Base-by-base conservation (phyloP, 1,140 invertebrate species). In the Lordiphosa clarofinis region DNA sequence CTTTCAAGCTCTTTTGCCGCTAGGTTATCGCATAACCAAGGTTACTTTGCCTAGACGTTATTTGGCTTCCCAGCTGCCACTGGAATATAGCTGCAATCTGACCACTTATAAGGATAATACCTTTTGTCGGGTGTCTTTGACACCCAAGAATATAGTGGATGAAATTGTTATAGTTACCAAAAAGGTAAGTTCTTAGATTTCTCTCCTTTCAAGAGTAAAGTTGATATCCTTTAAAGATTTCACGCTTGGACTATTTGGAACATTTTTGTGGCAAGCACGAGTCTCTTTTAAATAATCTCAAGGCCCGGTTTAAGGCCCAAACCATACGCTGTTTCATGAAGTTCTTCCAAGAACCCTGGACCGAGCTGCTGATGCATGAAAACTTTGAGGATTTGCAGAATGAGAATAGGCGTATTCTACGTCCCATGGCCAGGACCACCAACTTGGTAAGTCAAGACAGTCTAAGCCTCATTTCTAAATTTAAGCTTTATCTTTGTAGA, bases 111-210 rank as follows among this genome's bases (percentile, higher is more conserved):
- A 57, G 3, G 10, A 79, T 0, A 7, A 73, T 0, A 79, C 63
- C n/a, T 88, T 87, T 40, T 75, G 63, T 15, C 73, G 86, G 1
- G 62, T 88, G 7, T 50, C 42, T 4, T 37, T 88, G 10, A 54
- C 64, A 0, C 35, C 13, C 10, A 68, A 52, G 1, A 58, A 48
- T 38, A 44, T 84, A 3, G 73, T 88, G 7, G 73, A 84, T n/a
- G 86, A 88, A 49, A 86, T 88, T 8, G 70, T 82, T 10, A 50
- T 82, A 8, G 76, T 88, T 3, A 71, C 67, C 4, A 72, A 82
- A 28, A 5, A 42, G 8, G 86, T 87, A 21, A 19, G 3, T 1
- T 15, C 15, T 2, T 2, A 15, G 2, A 15, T 15, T 15, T 2
- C 15, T 1, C 15, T n/a, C n/a, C n/a, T n/a, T n/a, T 15, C 1